These are phyloP conservation scores for Jaculus jaculus DNA, from an alignment of 2,113 vertebrate genomes.

Conservation along the genomic window DNA sequence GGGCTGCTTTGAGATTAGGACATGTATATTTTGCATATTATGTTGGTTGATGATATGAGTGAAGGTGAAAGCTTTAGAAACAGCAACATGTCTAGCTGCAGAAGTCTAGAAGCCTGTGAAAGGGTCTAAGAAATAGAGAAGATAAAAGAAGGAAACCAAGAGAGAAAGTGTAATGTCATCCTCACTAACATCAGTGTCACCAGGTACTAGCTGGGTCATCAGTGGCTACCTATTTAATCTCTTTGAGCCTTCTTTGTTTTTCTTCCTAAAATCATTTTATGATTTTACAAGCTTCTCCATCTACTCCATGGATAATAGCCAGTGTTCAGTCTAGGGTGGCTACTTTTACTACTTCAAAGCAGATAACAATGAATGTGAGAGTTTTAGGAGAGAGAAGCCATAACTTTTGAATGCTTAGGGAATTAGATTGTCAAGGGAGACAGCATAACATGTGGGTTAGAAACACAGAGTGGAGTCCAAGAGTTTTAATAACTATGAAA, in stretches of 20 bases:
- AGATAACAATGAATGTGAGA: not conserved
- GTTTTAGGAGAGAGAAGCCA: not conserved
- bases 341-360: conserved; percentile 2
- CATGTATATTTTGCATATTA: not conserved
- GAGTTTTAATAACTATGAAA: conserved; percentile 60
- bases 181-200: not conserved
- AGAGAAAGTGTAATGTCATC: not conserved
- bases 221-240: not conserved
- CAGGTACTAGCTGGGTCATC: not conserved
- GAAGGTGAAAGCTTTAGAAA: not conserved
- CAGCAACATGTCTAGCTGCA: not conserved
- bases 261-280: not conserved
- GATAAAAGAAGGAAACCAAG: not conserved
- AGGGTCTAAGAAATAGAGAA: not conserved
- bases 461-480: conserved; percentile 12
- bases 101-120: not conserved
- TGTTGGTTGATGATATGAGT: not conserved
- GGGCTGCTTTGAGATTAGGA: not conserved
- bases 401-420: conserved; percentile 6
- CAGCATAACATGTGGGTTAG: not conserved
- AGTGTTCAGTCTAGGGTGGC: not conserved
- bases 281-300: not conserved
- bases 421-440: not conserved
- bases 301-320: not conserved
- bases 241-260: not conserved